phyloP scores from a whole-genome alignment of 2,113 vertebrate genomes.

The Mastomys natalensis region DNA sequence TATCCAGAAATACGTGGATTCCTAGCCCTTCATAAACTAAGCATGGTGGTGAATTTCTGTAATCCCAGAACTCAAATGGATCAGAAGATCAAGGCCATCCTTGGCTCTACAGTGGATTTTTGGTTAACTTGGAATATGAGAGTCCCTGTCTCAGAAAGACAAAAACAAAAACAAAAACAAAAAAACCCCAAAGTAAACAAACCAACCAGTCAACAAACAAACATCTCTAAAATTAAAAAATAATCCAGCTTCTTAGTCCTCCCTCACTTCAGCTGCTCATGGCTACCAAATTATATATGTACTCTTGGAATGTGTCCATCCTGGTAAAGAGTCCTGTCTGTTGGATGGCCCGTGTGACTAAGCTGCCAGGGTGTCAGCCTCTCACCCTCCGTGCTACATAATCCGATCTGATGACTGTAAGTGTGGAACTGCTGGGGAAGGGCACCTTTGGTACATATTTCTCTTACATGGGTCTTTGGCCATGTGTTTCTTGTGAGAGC shows the following conservation, averaged over 20 bases:
- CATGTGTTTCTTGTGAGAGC: not conserved
- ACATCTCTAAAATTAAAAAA: not conserved
- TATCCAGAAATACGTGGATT: not conserved
- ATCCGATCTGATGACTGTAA: not conserved
- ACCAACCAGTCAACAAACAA: not conserved
- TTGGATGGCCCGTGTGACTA: not conserved
- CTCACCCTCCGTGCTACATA: rapidly evolving
- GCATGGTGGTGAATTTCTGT: not conserved
- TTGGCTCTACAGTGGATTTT: not conserved
- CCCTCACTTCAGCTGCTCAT: not conserved
- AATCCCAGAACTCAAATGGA: not conserved
- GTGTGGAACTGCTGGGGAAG: not conserved
- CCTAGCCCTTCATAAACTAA: not conserved
- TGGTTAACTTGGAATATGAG: not conserved
- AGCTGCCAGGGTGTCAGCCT: not conserved
- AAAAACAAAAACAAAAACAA: not conserved
- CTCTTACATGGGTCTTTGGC: not conserved
- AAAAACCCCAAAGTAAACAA: not conserved
- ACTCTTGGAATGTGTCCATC: not conserved
- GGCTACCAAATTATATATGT: no score
- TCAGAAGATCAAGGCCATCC: not conserved
- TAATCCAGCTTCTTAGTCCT: not conserved
- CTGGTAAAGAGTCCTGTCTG: not conserved
- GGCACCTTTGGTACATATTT: not conserved
- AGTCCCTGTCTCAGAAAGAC: not conserved